Percentiles rank a stretch among this genome's conserved stretches.
phyloP scores from a whole-genome alignment of 2,797 vertebrate genomes.

The Vultur gryphus region DNA sequence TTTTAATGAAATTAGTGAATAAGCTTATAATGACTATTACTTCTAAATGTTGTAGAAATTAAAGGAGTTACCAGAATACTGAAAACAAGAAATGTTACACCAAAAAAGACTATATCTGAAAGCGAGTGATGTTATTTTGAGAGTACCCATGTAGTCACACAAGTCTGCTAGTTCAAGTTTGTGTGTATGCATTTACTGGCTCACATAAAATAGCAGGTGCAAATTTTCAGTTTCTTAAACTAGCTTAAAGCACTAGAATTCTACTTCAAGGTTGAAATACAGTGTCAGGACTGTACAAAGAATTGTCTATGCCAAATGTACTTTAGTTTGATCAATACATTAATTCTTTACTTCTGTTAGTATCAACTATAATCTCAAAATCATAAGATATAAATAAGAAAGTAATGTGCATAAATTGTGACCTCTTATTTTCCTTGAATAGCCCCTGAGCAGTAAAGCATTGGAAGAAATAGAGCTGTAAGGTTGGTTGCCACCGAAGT shows the following conservation, averaged over 20 bases:
- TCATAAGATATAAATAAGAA: neutral
- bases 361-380: neutral
- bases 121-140: neutral
- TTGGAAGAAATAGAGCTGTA: neutral
- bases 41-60: neutral
- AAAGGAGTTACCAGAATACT: neutral
- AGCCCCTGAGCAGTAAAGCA: neutral
- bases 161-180: neutral
- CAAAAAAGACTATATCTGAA: neutral
- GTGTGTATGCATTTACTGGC: neutral
- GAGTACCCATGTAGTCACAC: neutral
- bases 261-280: neutral
- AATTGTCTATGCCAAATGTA: neutral
- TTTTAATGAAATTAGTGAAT: neutral
- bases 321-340: neutral
- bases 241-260: neutral
- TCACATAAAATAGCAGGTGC: neutral
- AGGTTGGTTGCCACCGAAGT: neutral
- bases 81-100: neutral
- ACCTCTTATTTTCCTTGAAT: neutral
- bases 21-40: neutral
- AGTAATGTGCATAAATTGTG: neutral
- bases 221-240: neutral
- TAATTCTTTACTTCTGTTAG: neutral
- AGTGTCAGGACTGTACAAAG: neutral